Conservation (phyloP, 2,797 vertebrate genomes). For the Oreochromis grahami region DNA sequence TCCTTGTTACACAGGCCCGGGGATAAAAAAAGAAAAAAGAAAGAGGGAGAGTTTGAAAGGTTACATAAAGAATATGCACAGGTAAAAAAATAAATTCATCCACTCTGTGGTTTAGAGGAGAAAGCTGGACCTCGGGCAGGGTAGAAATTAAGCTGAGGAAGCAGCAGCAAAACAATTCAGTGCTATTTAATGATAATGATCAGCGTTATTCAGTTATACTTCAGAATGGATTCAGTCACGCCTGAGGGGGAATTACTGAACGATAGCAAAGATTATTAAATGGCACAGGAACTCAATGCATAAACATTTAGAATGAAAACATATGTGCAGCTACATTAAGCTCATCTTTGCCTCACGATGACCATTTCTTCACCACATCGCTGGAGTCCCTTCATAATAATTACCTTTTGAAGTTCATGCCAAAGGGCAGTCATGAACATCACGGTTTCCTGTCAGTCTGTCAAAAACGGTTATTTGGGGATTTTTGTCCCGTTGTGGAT, state of each 20-base stretch:
- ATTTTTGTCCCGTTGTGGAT: background rate
- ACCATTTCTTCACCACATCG: background rate
- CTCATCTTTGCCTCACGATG: background rate
- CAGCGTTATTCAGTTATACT: background rate
- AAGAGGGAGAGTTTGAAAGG: constrained; percentile 28
- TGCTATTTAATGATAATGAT: constrained; percentile 20
- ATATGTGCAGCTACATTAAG: background rate
- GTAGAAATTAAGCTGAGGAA: background rate
- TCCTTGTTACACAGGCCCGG: constrained; percentile 29
- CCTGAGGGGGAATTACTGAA: background rate
- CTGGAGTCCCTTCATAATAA: background rate
- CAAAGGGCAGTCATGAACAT: background rate
- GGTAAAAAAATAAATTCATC: constrained; percentile 5
- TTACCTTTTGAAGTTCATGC: background rate
- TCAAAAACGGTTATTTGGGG: background rate
- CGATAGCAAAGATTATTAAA: background rate
- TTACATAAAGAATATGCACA: constrained; percentile 22
- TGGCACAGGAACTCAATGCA: background rate
- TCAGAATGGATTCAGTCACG: background rate
- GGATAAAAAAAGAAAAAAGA: constrained; percentile 16
- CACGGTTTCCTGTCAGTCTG: constrained; percentile 6
- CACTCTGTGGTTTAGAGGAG: background rate
- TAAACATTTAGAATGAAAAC: background rate
- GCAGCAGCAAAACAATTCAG: background rate
- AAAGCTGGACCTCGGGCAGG: background rate